Evolutionary conservation across 2,888 invertebrate genomes (phyloP).

Genomic region (Exephanes ischioxanthus): DNA sequence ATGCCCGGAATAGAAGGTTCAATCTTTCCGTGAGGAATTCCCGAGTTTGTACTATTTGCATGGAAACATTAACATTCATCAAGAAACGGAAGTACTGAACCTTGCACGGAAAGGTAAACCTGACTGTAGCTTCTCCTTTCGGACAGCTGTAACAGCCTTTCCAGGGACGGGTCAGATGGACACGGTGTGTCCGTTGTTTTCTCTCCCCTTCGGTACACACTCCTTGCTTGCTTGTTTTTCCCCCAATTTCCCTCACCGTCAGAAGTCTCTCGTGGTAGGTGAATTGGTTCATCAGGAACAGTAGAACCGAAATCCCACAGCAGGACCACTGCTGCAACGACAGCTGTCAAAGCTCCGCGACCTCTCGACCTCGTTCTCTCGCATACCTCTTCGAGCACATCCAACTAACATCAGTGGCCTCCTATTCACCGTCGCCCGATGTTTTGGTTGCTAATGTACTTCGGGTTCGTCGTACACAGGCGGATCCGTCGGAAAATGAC

Average conservation of each 20-base stretch:
- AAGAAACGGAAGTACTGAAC: neutral
- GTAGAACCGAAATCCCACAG: conserved; percentile 26
- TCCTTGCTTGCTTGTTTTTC: conserved; percentile 38
- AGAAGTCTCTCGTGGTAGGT: conserved; percentile 41
- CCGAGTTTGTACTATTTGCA: neutral
- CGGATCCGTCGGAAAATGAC: conserved; percentile 24
- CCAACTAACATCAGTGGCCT: conserved; percentile 32
- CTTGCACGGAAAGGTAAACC: conserved; percentile 1
- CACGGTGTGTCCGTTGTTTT: conserved; percentile 50
- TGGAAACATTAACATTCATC: neutral
- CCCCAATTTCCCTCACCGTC: conserved; percentile 39
- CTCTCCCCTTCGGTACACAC: conserved; percentile 36
- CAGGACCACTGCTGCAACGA: conserved; percentile 56
- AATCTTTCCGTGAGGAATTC: neutral
- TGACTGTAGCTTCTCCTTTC: neutral
- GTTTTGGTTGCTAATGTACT: conserved; percentile 81
- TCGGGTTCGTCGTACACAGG: conserved; percentile 40
- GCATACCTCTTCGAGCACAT: neutral
- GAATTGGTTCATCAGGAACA: conserved; percentile 40
- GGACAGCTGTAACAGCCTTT: conserved; percentile 9
- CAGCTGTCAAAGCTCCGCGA: conserved; percentile 79
- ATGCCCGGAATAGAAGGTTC: neutral
- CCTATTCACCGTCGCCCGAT: conserved; percentile 63
- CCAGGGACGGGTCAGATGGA: conserved; percentile 21
- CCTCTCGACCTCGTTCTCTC: conserved; percentile 64